Conservation (phyloP, 2,888 invertebrate genomes). For the Galerucella calmariensis region DNA sequence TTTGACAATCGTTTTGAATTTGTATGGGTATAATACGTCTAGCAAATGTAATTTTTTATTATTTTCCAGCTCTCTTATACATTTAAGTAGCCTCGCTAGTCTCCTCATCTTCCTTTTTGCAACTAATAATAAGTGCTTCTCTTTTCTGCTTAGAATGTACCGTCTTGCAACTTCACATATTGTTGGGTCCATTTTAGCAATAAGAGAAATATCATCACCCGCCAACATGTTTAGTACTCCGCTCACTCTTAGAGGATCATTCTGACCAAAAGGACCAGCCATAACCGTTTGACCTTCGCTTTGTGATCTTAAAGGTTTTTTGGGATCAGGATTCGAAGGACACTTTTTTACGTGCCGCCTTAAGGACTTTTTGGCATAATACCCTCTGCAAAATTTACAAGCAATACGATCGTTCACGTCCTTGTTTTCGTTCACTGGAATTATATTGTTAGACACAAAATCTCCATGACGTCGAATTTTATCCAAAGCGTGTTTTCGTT, state of each 20-base stretch:
- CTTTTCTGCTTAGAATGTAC: neutral
- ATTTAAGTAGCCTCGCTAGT: too few relatives aligned
- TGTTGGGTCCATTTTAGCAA: neutral
- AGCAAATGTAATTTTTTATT: too few relatives aligned
- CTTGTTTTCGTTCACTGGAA: neutral
- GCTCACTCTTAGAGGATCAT: neutral
- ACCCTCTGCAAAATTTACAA: too few relatives aligned
- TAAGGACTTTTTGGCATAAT: neutral
- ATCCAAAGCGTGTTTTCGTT: neutral
- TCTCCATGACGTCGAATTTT: neutral
- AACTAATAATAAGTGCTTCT: neutral
- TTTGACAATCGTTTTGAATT: too few relatives aligned
- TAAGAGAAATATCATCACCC: neutral
- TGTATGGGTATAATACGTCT: too few relatives aligned
- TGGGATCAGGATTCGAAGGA: neutral
- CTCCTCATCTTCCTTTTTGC: conserved; percentile 6
- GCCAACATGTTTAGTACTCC: neutral
- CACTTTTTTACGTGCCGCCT: neutral
- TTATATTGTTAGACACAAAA: neutral
- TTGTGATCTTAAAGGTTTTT: neutral
- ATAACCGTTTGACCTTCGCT: too few relatives aligned
- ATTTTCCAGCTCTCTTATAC: too few relatives aligned
- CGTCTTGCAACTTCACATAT: conserved; percentile 5
- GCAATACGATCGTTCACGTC: too few relatives aligned
- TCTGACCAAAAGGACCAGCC: too few relatives aligned